Conservation (phyloP, 1,140 invertebrate genomes). For the Globodera rostochiensis region DNA sequence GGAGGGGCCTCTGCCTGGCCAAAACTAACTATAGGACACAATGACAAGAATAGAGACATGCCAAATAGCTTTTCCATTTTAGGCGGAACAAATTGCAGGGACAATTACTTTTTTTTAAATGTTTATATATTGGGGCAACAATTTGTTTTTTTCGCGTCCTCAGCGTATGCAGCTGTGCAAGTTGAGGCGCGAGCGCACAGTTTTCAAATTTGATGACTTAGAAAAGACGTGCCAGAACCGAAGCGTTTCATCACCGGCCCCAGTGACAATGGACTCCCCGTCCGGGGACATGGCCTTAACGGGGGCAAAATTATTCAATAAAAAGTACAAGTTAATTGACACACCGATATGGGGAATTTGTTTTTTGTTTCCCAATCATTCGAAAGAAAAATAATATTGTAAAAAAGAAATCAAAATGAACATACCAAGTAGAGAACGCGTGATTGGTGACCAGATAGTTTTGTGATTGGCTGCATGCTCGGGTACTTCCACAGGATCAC, state of each 20-base stretch:
- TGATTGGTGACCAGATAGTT: slow-evolving; percentile 95
- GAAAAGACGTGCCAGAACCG: slow-evolving; percentile 68
- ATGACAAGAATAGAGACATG: no score
- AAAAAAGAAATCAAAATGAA: slow-evolving; percentile 33
- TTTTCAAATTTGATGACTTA: slow-evolving; percentile 41
- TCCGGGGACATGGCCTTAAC: slow-evolving; percentile 88
- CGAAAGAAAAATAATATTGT: no score
- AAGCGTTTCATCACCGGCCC: slow-evolving; percentile 96
- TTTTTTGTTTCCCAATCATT: no score
- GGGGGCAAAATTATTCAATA: slow-evolving; percentile 30
- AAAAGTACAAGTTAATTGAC: slow-evolving; percentile 16
- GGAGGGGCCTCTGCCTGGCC: no score
- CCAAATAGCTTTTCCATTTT: no score
- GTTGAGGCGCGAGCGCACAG: slow-evolving; percentile 45
- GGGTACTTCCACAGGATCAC: slow-evolving; percentile 97
- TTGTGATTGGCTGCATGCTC: slow-evolving; percentile 82
- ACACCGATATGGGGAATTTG: background rate
- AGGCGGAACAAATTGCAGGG: background rate
- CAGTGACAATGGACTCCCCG: slow-evolving; percentile 98
- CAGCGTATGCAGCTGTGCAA: slow-evolving; percentile 41
- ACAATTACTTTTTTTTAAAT: background rate
- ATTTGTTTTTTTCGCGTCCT: background rate
- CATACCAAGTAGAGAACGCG: slow-evolving; percentile 85
- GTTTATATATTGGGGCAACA: background rate
- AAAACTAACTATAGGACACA: no score